phyloP scores from a whole-genome alignment of 2,113 vertebrate genomes.

The Amazona guildingii region DNA sequence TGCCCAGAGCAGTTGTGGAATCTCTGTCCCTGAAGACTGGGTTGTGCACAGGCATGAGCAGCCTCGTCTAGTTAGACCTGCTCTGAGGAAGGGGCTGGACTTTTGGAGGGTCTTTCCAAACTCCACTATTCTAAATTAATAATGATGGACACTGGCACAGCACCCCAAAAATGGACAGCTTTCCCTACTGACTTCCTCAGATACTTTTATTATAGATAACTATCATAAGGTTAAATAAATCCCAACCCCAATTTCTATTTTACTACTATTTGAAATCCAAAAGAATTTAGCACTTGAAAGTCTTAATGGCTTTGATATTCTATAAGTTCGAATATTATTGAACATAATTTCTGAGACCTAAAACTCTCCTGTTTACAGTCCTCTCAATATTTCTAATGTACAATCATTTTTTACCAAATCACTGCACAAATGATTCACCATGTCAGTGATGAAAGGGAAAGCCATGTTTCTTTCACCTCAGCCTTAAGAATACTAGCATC shows the following conservation, averaged over 20 bases:
- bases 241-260: background rate
- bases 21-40: background rate
- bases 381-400: background rate
- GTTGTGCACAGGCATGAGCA: background rate
- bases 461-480: background rate
- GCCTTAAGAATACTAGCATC: background rate
- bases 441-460: background rate
- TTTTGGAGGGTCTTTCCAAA: background rate
- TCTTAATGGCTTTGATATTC: background rate
- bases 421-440: background rate
- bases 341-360: background rate
- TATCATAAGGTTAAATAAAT: background rate
- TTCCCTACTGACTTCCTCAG: background rate
- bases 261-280: background rate
- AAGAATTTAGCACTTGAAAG: background rate
- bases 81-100: background rate
- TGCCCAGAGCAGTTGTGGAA: accelerated
- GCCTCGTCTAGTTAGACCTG: background rate
- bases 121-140: background rate
- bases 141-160: background rate
- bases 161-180: background rate
- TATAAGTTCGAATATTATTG: background rate
- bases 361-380: background rate
- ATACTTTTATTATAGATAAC: background rate
- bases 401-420: background rate